These are phyloP conservation scores for Oreochromis aureus DNA, from an alignment of 2,113 vertebrate genomes.

Conservation along the genomic window DNA sequence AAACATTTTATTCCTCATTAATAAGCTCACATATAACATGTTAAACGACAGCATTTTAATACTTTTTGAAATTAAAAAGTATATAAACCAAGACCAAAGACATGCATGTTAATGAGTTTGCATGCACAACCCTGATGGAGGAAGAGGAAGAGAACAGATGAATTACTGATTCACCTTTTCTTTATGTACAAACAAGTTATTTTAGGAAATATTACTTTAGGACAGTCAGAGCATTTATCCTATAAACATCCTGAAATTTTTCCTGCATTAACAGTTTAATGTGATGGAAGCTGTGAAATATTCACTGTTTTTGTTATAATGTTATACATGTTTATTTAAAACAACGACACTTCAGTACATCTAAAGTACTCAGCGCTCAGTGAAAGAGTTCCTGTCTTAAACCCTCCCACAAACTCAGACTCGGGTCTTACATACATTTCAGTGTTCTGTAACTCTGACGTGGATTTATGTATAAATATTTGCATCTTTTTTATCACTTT, in stretches of 20 bases:
- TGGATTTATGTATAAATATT: neutral
- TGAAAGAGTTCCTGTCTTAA: rapidly evolving
- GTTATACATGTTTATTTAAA: neutral
- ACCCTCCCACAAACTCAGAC: rapidly evolving
- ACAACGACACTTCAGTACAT: rapidly evolving
- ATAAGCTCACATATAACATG: neutral
- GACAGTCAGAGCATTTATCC: neutral
- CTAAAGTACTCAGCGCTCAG: rapidly evolving
- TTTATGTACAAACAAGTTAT: neutral
- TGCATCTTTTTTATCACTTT: neutral
- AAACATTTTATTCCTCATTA: neutral
- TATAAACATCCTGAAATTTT: neutral
- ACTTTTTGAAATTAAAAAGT: neutral
- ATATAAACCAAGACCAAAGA: neutral
- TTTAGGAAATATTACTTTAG: neutral
- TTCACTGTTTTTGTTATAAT: neutral
- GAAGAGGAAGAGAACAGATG: rapidly evolving
- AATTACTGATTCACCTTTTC: neutral
- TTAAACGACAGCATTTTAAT: neutral
- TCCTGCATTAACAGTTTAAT: neutral
- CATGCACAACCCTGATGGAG: neutral
- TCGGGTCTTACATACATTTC: rapidly evolving
- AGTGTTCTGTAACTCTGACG: neutral
- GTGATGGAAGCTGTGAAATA: neutral
- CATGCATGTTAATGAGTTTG: neutral